Evolutionary conservation across 2,888 invertebrate species (phyloP), one percentile per base, ranked within the genome.

Genomic region (Sphinx pinastri): DNA sequence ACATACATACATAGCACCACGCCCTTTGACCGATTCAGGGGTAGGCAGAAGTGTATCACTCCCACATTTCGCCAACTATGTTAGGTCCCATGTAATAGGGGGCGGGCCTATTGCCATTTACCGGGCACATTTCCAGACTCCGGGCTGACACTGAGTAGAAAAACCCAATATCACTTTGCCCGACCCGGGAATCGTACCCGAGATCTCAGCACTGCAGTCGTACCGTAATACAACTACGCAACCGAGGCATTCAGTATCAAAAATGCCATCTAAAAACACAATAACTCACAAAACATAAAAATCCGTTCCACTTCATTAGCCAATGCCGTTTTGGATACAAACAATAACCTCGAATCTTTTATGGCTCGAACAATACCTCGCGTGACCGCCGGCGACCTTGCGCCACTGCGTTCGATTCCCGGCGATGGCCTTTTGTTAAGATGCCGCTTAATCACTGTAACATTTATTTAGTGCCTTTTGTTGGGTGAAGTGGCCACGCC

Each of bases 381-480:
- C 60, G 63, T 54, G 63, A 45, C 60, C 54, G 52, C n/a, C n/a
- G 13, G 54, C n/a, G 49, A 63, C 63, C 49, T 63, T 63, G 63
- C 13, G 63, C 49, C 63, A 63, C 47, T 63, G 51, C 12, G 49
- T 63, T 63, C 63, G 63, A 63, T 60, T 60, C 60, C 60, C 60
- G 60, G 60, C 60, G 60, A 16, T n/a, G 47, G 60, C 60, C 45
- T 60, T 47, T 60, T 45, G 55, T 19, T 19, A 19, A 55, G 55
- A 60, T 25, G 49, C 8, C 63, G 19, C 63, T 63, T 63, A 49
- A 49, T 63, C 63, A 49, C 49, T 19, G 49, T 49, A 2, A 13
- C 63, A 49, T 47, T n/a, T 63, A 19, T 63, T 63, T 63, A 49
- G 63, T 49, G 63, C 47, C 13, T 49, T 63, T 63, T 63, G 49